Percentiles rank a stretch among this genome's conserved stretches.
phyloP scores from a whole-genome alignment of 1,140 invertebrate genomes.

The Hestina assimilis region DNA sequence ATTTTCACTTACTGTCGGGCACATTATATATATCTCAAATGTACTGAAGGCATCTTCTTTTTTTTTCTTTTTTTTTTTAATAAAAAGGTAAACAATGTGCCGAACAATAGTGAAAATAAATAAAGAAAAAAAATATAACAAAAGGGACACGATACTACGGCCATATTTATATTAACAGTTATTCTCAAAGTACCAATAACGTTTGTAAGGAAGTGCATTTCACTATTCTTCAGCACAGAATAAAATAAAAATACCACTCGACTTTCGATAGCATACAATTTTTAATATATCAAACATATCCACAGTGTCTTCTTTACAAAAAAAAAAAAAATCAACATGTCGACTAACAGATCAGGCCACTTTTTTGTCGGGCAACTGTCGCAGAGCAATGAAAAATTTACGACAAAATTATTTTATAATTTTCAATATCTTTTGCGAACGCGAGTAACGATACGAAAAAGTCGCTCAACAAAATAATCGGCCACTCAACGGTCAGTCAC shows the following conservation, averaged over 20 bases:
- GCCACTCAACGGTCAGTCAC: conserved; percentile 15
- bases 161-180: conserved; percentile 15
- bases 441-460: too few species aligned
- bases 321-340: conserved; percentile 23
- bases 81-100: conserved; percentile 78
- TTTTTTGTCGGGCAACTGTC: conserved; percentile 8
- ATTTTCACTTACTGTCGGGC: conserved; percentile 50
- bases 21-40: conserved; percentile 49
- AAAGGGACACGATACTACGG: conserved; percentile 22
- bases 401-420: too few species aligned
- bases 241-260: conserved; percentile 37
- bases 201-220: conserved; percentile 74
- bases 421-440: not conserved
- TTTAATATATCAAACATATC: conserved; percentile 41
- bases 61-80: conserved; percentile 1
- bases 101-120: conserved; percentile 87
- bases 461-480: not conserved
- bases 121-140: conserved; percentile 35
- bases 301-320: conserved; percentile 29
- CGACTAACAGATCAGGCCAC: conserved; percentile 9
- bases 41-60: conserved; percentile 23
- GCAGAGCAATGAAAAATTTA: not conserved
- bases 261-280: conserved; percentile 33
- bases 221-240: conserved; percentile 79
- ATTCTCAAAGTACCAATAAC: conserved; percentile 43